Evolutionary conservation across 2,113 vertebrate species (phyloP), one percentile per base, ranked within the genome.

Genomic region (Pycnonotus jocosus): DNA sequence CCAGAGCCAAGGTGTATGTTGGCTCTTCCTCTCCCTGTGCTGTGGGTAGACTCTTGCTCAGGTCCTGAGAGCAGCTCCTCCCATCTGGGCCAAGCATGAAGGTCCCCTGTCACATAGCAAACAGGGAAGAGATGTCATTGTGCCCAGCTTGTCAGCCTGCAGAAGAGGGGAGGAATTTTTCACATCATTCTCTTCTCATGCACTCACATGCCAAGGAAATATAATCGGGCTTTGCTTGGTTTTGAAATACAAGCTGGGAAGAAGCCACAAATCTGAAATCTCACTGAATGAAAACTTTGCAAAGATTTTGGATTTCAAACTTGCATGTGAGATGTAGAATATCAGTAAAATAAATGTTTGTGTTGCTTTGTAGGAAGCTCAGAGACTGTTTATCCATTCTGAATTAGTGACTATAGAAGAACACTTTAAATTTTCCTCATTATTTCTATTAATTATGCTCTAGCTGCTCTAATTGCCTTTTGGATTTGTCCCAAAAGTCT

Each of bases 41-140:
- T 53, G 44, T 51, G 37, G 9, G 54, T 9, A 51, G 48, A 9
- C 10, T 78, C 30, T 47, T 76, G n/a, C 35, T 61, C 27, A 48
- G 12, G n/a, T 20, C 19, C n/a, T 0, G 3, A 27, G 66, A 38
- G 48, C 40, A 68, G 15, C 30, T 90, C 7, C 20, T 54, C 16
- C n/a, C 1, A 0, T 28, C 56, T 23, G 33, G 16, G 18, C 38
- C 45, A 25, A 28, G 13, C 25, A 13, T 0, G 0, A 30, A 10
- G 6, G 14, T 65, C 30, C 51, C 11, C 16, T 94, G 54, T 51
- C 90, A 73, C 53, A 10, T 0, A 23, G 33, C 18, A 58, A 53
- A 38, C 11, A 28, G 40, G 47, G 45, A 61, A 80, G 27, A 11
- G 9, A 68, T 81, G 68, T 22, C 51, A 3, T 40, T 83, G 18